Percentiles rank a stretch among this genome's conserved stretches.
Evolutionary conservation across 2,797 vertebrate species (phyloP).

Genomic region (Sebastes reedi): DNA sequence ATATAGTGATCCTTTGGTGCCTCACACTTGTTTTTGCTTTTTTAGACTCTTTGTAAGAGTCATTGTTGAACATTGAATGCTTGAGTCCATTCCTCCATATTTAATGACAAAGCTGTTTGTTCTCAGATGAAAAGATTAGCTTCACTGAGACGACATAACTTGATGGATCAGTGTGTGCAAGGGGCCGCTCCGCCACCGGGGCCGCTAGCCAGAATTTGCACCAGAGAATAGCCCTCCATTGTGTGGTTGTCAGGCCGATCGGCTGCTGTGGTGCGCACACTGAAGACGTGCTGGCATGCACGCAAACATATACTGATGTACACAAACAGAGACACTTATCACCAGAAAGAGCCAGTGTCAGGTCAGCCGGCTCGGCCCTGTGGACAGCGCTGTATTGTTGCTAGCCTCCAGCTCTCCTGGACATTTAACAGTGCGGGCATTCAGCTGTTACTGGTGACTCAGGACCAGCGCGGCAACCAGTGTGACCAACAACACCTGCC

Average conservation of each 20-base stretch:
- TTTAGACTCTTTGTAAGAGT: background rate
- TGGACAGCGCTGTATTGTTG: slow-evolving; percentile 79
- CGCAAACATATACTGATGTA: slow-evolving; percentile 45
- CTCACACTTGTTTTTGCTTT: slow-evolving; percentile 22
- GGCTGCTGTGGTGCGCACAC: slow-evolving; percentile 50
- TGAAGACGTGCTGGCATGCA: slow-evolving; percentile 49
- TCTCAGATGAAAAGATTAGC: slow-evolving; percentile 64
- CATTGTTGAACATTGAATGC: slow-evolving; percentile 22
- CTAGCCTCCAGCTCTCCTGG: slow-evolving; percentile 59
- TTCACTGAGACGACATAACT: slow-evolving; percentile 48
- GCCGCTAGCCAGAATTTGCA: slow-evolving; percentile 37
- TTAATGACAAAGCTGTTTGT: slow-evolving; percentile 61
- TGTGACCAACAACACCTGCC: slow-evolving; percentile 71
- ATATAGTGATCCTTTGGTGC: slow-evolving; percentile 1
- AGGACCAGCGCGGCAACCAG: slow-evolving; percentile 61
- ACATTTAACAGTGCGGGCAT: slow-evolving; percentile 71
- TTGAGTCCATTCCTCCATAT: slow-evolving; percentile 44
- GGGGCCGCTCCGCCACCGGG: slow-evolving; percentile 25
- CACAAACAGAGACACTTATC: slow-evolving; percentile 57
- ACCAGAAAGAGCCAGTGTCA: slow-evolving; percentile 69
- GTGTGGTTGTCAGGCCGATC: slow-evolving; percentile 53
- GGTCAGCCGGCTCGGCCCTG: slow-evolving; percentile 64
- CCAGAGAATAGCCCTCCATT: slow-evolving; percentile 62
- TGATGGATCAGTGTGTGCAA: slow-evolving; percentile 56
- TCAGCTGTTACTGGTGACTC: slow-evolving; percentile 75